Evolutionary conservation across 2,888 invertebrate genomes (phyloP), one percentile per base, ranked within the genome.

Genomic region (Synanthedon tipuliformis): DNA sequence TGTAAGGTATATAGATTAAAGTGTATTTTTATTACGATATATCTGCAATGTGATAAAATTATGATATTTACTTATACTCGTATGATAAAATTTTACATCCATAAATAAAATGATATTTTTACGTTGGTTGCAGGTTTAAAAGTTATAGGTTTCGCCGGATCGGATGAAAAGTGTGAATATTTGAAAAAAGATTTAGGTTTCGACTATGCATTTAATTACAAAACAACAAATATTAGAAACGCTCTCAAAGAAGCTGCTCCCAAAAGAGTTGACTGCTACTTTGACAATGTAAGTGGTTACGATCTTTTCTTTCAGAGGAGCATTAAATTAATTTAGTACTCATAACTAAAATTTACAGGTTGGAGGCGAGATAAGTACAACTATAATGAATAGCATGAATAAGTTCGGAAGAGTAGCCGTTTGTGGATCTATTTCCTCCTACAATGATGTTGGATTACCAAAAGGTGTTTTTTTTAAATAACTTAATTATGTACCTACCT

Each of bases 161-260:
- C 90, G 0, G 91, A 93, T 61, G 91, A 90, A 34, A 94, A 94
- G 81, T 91, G 92, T 61, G 81, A 90, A 62, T 94, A 92, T 90
- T 80, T 93, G 45, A 88, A 85, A 56, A 83, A 91, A 49, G 90
- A 91, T 53, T 71, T 94, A 11, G 91, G 91, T 10, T 94, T 94
- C 65, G 92, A 94, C 71, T 78, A 85, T 55, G 92, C 90, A 10
- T 92, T 90, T 63, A 94, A 94, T 75, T 94, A 94, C 71, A 94
- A 94, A 75, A 91, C 88, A 8, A 81, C 75, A 23, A 70, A 92
- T 63, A 70, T 92, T 45, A 80, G 77, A 54, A 69, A 81, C 50
- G 90, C 89, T 16, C 75, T 94, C 48, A 89, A 86, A 62, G 88
- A 91, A 69, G 86, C 83, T 45, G 92, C 92, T 11, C 92, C 93